These are phyloP conservation scores for Labeo rohita DNA, from an alignment of 2,113 vertebrate genomes.

Conservation along the genomic window DNA sequence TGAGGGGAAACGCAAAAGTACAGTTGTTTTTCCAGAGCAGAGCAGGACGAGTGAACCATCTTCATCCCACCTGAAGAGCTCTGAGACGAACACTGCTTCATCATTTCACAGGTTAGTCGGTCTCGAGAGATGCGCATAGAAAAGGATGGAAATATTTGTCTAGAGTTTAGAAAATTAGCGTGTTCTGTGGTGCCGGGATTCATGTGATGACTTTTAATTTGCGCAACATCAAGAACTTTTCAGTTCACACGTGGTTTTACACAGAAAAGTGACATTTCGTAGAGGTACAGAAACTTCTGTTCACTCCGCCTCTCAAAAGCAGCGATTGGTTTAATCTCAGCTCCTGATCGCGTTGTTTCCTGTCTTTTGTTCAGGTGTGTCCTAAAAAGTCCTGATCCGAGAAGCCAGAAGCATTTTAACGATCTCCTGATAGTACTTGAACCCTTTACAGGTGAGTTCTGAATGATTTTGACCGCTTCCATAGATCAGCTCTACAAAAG, in stretches of 20 bases:
- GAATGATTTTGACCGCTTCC: background rate
- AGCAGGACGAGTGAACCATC: background rate
- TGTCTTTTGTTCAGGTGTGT: constrained; percentile 37
- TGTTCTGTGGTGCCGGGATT: background rate
- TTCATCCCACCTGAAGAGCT: background rate
- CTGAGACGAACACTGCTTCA: background rate
- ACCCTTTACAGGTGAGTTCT: constrained; percentile 11
- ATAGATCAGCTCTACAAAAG: background rate
- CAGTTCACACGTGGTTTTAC: background rate
- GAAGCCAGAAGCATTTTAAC: background rate
- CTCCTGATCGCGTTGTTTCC: background rate
- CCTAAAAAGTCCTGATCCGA: background rate
- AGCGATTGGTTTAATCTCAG: constrained; percentile 24
- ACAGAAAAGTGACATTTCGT: constrained; percentile 33
- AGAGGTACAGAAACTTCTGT: background rate
- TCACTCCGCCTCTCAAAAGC: constrained; percentile 18
- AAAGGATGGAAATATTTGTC: background rate
- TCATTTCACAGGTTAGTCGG: background rate
- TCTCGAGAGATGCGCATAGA: background rate
- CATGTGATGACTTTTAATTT: background rate
- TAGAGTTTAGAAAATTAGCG: background rate
- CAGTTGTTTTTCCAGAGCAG: background rate
- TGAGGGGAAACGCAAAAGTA: background rate
- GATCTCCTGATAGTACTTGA: background rate
- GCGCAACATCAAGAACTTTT: background rate